Conservation (phyloP, 2,797 vertebrate species). For the Muscicapa striata region DNA sequence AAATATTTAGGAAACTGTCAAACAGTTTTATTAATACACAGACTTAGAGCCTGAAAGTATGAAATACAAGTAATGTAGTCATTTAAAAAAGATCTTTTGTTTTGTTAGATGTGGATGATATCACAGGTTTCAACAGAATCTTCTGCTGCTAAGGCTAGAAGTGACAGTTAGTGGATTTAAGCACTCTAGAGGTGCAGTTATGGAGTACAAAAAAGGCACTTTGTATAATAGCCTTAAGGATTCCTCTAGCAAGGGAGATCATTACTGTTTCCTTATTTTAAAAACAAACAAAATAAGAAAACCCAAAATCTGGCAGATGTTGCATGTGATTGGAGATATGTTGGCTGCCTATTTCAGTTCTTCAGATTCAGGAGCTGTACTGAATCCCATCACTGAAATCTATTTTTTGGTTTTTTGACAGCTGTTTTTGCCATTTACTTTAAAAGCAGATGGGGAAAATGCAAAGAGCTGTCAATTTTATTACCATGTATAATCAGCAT, state of each 20-base stretch:
- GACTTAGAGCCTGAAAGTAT: background rate
- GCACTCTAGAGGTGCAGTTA: conserved; percentile 20
- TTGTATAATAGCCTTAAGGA: conserved; percentile 30
- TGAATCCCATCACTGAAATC: conserved; percentile 46
- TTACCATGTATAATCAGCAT: conserved; percentile 75
- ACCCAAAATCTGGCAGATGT: background rate
- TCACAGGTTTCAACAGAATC: conserved; percentile 24
- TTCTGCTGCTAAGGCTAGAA: conserved; percentile 33
- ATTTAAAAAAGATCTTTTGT: conserved; percentile 6
- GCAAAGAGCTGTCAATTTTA: conserved; percentile 74
- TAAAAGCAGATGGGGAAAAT: conserved; percentile 75
- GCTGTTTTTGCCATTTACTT: conserved; percentile 76
- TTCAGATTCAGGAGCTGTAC: conserved; percentile 55
- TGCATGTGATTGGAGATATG: conserved; percentile 14
- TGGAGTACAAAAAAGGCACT: background rate
- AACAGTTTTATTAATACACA: conserved; percentile 23
- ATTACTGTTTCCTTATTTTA: conserved; percentile 13
- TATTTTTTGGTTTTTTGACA: conserved; percentile 61
- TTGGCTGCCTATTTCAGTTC: background rate
- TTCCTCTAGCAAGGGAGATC: background rate
- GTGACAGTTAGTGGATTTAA: background rate
- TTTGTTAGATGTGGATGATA: conserved; percentile 10
- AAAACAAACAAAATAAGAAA: background rate
- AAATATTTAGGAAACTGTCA: conserved; percentile 57
- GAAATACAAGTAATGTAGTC: background rate